phyloP scores from a whole-genome alignment of 2,797 vertebrate species.

The Clarias fuscus region DNA sequence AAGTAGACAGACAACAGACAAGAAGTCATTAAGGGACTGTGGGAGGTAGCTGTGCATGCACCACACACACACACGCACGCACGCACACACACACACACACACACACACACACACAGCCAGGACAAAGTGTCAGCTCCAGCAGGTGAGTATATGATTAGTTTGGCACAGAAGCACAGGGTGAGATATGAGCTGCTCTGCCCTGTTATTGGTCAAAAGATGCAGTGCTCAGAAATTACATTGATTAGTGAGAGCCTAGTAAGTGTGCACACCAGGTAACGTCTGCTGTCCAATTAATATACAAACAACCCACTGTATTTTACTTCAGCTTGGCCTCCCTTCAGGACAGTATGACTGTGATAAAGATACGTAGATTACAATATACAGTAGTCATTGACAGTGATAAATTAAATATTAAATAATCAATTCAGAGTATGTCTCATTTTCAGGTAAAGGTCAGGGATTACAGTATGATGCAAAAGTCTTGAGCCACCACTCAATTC shows the following conservation, averaged over 20 bases:
- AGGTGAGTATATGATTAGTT: constrained; percentile 16
- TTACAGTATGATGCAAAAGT: background rate
- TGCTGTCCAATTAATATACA: constrained; percentile 23
- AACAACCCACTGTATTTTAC: background rate
- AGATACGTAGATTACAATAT: background rate
- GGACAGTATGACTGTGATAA: background rate
- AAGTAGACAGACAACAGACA: constrained; percentile 52
- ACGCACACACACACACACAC: constrained; percentile 47
- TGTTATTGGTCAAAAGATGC: constrained; percentile 28
- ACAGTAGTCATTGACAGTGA: background rate
- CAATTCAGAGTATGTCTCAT: background rate
- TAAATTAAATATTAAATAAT: background rate
- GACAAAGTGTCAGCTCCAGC: constrained; percentile 31
- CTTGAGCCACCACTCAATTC: too few species aligned
- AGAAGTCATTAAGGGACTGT: constrained; percentile 33
- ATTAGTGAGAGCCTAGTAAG: constrained; percentile 8
- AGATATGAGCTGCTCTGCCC: constrained; percentile 9
- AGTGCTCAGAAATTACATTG: background rate
- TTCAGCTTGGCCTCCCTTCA: background rate
- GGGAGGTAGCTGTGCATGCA: constrained; percentile 30
- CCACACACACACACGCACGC: constrained; percentile 41
- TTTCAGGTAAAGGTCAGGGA: background rate
- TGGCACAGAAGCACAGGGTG: background rate
- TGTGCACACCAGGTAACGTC: constrained; percentile 1
- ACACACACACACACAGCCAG: constrained; percentile 20